Base-by-base conservation (phyloP, 2,888 invertebrate species). In the Dicyrtomina minuta region DNA sequence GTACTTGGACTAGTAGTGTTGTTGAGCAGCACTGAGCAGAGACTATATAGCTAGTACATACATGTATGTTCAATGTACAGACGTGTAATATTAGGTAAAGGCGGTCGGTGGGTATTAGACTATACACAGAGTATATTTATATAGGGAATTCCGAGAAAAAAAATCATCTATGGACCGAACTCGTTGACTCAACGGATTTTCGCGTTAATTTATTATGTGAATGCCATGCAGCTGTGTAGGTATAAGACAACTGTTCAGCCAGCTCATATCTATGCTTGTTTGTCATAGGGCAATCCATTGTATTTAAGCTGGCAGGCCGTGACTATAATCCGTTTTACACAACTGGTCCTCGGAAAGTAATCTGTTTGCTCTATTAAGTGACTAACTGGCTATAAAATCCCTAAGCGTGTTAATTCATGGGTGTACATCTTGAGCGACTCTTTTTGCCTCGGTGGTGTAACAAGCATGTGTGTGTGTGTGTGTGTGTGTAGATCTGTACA, bases 341-440 rank as follows among this genome's bases (percentile, higher is more conserved):
- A 51, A 44, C 68, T 71, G 66, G 53, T 66, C 66, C 70, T 59
- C 46, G 22, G 60, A 66, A 55, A 55, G 58, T 71, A 71, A 73
- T 73, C 70, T 71, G 70, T 71, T 69, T 71, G 65, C 70, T 71
- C 71, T 71, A 73, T 73, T 73, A 73, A 73, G 70, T 71, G 66
- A 70, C 70, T 73, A 70, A 70, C 69, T 73, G 68, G 39, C 72
- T 70, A 64, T 67, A 65, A 70, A 70, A 70, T 68, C 70, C 56
- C 55, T 58, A 60, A 60, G 60, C 44, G 44, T 66, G 72, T 66
- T 72, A 72, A 72, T 72, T 66, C 66, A 70, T 70, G 55, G 67
- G 70, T 62, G 55, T 53, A 67, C 67, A 68, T 71, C 70, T 49
- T 44, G 20, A 61, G 20, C 51, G 20, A 44, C 61, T 49, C 46